These are phyloP conservation scores for Microctenopoma lineatum DNA, from an alignment of 2,797 vertebrate species.

Conservation along the genomic window DNA sequence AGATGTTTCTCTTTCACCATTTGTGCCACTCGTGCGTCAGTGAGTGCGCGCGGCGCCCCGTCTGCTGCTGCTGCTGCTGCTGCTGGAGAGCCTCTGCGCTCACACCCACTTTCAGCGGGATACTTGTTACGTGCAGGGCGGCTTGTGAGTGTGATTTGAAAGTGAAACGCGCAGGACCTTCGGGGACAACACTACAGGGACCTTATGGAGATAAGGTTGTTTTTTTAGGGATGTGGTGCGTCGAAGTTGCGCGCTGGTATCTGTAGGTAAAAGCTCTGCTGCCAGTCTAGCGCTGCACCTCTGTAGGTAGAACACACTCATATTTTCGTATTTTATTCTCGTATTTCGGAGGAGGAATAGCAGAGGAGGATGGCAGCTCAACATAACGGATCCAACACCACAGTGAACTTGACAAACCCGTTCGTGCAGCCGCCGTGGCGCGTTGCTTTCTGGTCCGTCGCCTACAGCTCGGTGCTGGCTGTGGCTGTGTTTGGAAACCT, in stretches of 20 bases:
- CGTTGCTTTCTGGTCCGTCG: conserved; percentile 95
- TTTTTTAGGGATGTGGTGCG: background rate
- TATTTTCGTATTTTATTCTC: too few relatives aligned
- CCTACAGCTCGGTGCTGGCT: conserved; percentile 91
- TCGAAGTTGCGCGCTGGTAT: conserved; percentile 49
- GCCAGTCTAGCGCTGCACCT: background rate
- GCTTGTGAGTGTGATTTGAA: background rate
- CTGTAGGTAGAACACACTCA: conserved; percentile 7
- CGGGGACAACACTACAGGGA: background rate
- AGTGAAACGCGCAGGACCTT: background rate
- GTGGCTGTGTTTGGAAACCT: conserved; percentile 95
- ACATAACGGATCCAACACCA: conserved; percentile 78
- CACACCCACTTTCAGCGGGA: conserved; percentile 66
- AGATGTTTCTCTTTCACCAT: conserved; percentile 40
- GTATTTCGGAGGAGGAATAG: too few relatives aligned
- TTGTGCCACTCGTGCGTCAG: conserved; percentile 73
- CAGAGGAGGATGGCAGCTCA: conserved; percentile 70
- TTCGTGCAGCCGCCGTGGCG: conserved; percentile 96
- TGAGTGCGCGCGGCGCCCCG: conserved; percentile 55
- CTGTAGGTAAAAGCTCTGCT: background rate
- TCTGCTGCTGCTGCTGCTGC: conserved; percentile 47
- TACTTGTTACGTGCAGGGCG: conserved; percentile 6
- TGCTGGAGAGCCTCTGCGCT: conserved; percentile 39
- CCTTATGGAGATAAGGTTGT: background rate
- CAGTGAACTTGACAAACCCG: conserved; percentile 88